Evolutionary conservation across 2,797 vertebrate genomes (phyloP).

Genomic region (Periparus ater): DNA sequence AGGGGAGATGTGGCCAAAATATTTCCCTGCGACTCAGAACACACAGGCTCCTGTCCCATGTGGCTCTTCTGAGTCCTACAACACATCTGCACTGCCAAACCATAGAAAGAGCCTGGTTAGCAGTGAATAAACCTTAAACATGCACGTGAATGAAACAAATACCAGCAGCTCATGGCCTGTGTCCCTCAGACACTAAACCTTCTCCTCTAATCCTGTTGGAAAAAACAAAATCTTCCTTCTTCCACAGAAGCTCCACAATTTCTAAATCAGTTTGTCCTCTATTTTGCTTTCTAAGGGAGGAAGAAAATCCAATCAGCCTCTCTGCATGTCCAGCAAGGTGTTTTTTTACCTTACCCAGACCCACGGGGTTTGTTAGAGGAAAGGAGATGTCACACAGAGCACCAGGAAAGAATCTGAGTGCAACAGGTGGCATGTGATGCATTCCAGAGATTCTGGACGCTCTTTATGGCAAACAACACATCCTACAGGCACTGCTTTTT

Average conservation of each 20-base stretch:
- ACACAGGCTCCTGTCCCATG: not conserved
- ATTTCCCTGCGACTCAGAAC: rapidly evolving
- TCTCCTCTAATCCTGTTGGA: not conserved
- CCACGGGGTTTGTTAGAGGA: not conserved
- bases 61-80: not conserved
- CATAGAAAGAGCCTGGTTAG: not conserved
- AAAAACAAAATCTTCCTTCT: not conserved
- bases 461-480: not conserved
- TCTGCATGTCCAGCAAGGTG: not conserved
- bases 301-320: not conserved
- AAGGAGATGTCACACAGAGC: not conserved
- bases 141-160: not conserved
- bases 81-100: not conserved
- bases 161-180: not conserved
- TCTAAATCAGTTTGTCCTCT: not conserved
- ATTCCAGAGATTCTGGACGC: not conserved
- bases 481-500: not conserved
- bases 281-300: not conserved
- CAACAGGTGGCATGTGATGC: not conserved
- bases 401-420: not conserved
- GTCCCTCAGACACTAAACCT: not conserved
- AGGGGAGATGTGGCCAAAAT: not conserved
- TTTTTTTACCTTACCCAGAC: not conserved
- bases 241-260: not conserved
- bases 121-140: not conserved